Evolutionary conservation across 1,140 invertebrate genomes (phyloP), one percentile per base, ranked within the genome.

Genomic region (Drosophila setifemur): DNA sequence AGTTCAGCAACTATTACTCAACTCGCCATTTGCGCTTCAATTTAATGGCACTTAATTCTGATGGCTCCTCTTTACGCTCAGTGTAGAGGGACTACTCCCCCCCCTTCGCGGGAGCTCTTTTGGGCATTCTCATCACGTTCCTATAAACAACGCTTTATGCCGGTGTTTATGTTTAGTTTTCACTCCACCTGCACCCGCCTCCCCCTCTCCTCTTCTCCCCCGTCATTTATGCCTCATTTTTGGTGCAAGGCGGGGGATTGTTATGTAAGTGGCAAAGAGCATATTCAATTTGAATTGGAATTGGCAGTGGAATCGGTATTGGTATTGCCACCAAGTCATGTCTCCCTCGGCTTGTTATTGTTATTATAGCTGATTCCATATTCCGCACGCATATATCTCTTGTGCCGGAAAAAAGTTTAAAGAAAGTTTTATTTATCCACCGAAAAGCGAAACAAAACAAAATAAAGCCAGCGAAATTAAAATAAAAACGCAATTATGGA

Each of bases 71-170:
- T 12, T 40, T 37, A 4, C 25, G 8, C 26, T 8, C 55, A 23
- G 42, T 48, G 25, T 19, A 19, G n/a, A n/a, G n/a, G n/a, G n/a
- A n/a, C n/a, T n/a, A n/a, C n/a, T n/a, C n/a, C n/a, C n/a, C n/a
- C n/a, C n/a, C n/a, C n/a, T n/a, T n/a, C n/a, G n/a, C 8, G 16
- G 5, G 8, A 21, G 19, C 6, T 16, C 23, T 29, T 19, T 39
- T 25, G 5, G 45, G 33, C 29, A 82, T 60, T 53, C 79, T 35
- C 18, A 39, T 42, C 78, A 82, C 78, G 78, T 82, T 43, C 57
- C 29, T 31, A 73, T 73, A 73, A 82, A 73, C 79, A 78, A 60
- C 79, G 43, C 60, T 83, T 83, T 77, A 83, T 73, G 79, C 73
- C 68, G 52, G 47, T 73, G 61, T 83, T 82, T 73, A 82, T 83